Percentiles rank a stretch among this genome's conserved stretches.
phyloP scores from a whole-genome alignment of 1,140 invertebrate genomes.

The Megalopta genalis region DNA sequence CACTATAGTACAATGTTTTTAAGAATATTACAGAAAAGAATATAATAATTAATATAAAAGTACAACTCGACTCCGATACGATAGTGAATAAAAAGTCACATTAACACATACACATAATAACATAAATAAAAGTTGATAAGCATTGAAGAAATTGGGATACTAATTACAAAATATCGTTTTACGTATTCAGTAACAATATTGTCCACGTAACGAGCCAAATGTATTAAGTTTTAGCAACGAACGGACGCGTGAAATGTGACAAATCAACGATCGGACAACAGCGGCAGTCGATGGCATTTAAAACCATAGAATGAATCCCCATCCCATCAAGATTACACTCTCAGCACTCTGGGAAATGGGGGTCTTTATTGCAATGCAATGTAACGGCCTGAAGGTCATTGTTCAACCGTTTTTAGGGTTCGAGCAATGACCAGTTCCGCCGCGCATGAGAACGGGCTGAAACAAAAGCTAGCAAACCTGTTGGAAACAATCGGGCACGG shows the following conservation, averaged over 20 bases:
- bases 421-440: constrained; percentile 76
- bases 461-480: constrained; percentile 78
- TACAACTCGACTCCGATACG: too few species aligned
- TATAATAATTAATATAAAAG: too few species aligned
- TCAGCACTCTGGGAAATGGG: constrained; percentile 56
- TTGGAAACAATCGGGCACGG: constrained; percentile 76
- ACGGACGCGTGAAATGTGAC: background rate
- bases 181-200: too few species aligned
- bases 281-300: constrained; percentile 19
- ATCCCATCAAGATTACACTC: constrained; percentile 53
- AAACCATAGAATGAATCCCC: constrained; percentile 54
- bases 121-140: too few species aligned
- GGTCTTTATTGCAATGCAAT: constrained; percentile 64
- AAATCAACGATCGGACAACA: constrained; percentile 34
- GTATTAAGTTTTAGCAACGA: background rate
- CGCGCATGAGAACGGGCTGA: constrained; percentile 77
- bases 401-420: constrained; percentile 75
- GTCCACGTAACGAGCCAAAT: too few species aligned
- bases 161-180: too few species aligned
- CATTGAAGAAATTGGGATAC: too few species aligned
- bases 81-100: too few species aligned
- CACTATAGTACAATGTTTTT: too few species aligned
- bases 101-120: too few species aligned
- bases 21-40: too few species aligned
- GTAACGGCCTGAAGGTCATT: constrained; percentile 76